These are phyloP conservation scores for Tenrec ecaudatus DNA, from an alignment of 2,113 vertebrate species.

Conservation along the genomic window DNA sequence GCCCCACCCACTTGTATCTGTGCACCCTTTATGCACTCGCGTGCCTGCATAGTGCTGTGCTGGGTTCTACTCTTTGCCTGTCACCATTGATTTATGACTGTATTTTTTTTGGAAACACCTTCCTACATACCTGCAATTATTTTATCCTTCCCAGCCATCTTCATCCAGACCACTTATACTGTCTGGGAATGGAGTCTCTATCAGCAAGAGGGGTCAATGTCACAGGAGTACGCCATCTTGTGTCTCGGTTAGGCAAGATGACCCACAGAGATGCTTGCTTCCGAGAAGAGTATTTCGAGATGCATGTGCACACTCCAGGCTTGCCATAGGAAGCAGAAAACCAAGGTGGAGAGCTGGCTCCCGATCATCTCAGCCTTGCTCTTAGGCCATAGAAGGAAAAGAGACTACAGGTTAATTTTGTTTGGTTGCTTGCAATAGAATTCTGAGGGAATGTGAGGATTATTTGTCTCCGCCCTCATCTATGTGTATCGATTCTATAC, in stretches of 20 bases:
- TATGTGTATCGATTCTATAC: too few relatives aligned
- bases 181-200: neutral
- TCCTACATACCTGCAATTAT: neutral
- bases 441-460: neutral
- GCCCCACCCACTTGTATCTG: rapidly evolving
- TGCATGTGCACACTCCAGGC: neutral
- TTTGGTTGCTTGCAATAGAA: neutral
- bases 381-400: neutral
- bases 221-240: neutral
- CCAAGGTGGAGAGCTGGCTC: neutral
- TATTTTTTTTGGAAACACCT: neutral
- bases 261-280: neutral
- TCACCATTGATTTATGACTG: neutral
- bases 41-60: neutral
- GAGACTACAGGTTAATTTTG: slow-evolving; percentile 14
- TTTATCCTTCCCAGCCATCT: neutral
- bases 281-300: neutral
- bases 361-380: neutral
- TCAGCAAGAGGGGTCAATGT: neutral
- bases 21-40: neutral
- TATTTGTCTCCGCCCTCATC: too few relatives aligned
- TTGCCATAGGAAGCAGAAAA: neutral
- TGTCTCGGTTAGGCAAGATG: neutral
- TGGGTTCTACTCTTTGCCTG: neutral
- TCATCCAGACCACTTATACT: neutral